phyloP scores from a whole-genome alignment of 1,140 invertebrate genomes.

The Palaemon carinicauda region DNA sequence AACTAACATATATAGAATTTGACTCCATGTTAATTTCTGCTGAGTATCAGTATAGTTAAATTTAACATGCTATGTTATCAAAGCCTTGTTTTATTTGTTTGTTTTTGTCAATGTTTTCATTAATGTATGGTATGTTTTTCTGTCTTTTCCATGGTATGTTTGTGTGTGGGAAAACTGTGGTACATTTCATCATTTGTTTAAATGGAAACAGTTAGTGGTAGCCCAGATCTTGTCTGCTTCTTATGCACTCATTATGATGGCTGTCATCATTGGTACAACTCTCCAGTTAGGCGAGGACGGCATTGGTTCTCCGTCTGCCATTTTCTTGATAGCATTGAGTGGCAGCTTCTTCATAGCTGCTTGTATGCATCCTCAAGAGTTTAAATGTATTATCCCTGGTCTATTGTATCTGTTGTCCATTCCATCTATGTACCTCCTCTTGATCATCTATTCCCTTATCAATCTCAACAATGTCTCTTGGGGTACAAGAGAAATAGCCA shows the following conservation, averaged over 20 bases:
- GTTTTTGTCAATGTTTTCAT: not conserved
- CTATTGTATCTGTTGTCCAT: conserved; percentile 95
- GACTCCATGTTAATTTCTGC: too few relatives aligned
- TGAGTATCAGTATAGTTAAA: too few relatives aligned
- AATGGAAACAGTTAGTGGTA: conserved; percentile 78
- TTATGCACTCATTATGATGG: conserved; percentile 99
- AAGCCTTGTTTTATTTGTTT: too few relatives aligned
- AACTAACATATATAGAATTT: too few relatives aligned
- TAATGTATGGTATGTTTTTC: not conserved
- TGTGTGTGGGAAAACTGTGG: not conserved
- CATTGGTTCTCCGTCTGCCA: conserved; percentile 93
- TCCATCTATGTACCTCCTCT: conserved; percentile 96
- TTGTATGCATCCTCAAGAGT: conserved; percentile 97
- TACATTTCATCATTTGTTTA: too few relatives aligned
- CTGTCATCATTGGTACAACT: conserved; percentile 98
- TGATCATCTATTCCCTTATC: too few relatives aligned
- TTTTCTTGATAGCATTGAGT: conserved; percentile 89
- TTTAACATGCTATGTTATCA: too few relatives aligned
- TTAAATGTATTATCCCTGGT: conserved; percentile 95
- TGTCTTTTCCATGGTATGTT: not conserved
- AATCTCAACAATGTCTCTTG: too few relatives aligned
- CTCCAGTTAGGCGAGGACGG: conserved; percentile 96
- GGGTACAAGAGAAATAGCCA: too few relatives aligned
- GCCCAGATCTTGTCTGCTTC: conserved; percentile 94
- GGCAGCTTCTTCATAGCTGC: conserved; percentile 96